Percentiles rank a stretch among this genome's conserved stretches.
Conservation (phyloP, 2,888 invertebrate species). For the Sinopyrophorus schimmeli region DNA sequence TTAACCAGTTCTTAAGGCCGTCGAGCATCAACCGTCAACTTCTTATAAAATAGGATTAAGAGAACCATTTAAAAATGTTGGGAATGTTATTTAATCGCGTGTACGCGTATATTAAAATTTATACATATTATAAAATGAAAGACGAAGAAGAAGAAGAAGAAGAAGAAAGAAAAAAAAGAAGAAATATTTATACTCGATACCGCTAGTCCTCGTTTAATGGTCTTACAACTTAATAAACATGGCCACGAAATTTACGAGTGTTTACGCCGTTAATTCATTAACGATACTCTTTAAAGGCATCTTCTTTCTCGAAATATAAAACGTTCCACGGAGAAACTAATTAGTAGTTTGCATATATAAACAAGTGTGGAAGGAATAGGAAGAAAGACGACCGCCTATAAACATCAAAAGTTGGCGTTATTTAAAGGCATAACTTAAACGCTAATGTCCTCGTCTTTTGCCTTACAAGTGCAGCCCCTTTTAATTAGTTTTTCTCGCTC, state of each 20-base stretch:
- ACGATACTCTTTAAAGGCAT: slow-evolving; percentile 30
- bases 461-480: slow-evolving; percentile 34
- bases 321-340: slow-evolving; percentile 29
- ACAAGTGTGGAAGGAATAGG: slow-evolving; percentile 25
- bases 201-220: slow-evolving; percentile 11
- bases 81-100: slow-evolving; percentile 11
- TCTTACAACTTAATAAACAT: slow-evolving; percentile 22
- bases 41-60: slow-evolving; percentile 9
- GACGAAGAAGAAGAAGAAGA: not conserved
- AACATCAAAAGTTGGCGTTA: slow-evolving; percentile 33
- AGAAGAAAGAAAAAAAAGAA: too few relatives aligned
- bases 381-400: slow-evolving; percentile 23
- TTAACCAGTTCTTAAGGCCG: too few relatives aligned
- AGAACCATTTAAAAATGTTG: slow-evolving; percentile 8
- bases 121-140: not conserved
- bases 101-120: not conserved
- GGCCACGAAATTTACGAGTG: slow-evolving; percentile 14
- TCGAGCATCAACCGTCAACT: too few relatives aligned
- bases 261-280: slow-evolving; percentile 30
- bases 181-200: too few relatives aligned
- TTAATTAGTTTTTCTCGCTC: slow-evolving; percentile 37
- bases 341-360: slow-evolving; percentile 35
- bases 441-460: slow-evolving; percentile 29
- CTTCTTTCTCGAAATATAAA: slow-evolving; percentile 26
- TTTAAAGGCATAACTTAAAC: slow-evolving; percentile 32